These are phyloP conservation scores for Gastrophysa polygoni DNA, from an alignment of 2,888 invertebrate species.

Conservation along the genomic window DNA sequence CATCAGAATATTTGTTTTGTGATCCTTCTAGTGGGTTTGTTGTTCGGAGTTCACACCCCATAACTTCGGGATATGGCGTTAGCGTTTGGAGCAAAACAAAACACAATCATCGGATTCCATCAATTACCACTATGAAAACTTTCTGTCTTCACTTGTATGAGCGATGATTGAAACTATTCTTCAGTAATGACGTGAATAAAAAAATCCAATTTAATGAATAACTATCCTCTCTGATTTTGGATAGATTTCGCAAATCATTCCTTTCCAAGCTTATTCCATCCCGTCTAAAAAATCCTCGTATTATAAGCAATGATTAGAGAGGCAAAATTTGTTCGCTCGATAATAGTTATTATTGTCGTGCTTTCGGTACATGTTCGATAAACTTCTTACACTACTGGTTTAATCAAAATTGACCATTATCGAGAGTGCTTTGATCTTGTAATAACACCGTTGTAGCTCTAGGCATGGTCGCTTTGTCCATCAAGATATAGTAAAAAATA, in stretches of 20 bases:
- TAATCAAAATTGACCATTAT: not conserved
- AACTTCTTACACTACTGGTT: not conserved
- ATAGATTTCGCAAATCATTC: not conserved
- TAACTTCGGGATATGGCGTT: too few relatives aligned
- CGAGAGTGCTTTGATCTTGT: not conserved
- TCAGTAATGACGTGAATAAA: not conserved
- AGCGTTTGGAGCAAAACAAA: too few relatives aligned
- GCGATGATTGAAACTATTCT: too few relatives aligned
- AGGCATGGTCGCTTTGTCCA: conserved; percentile 23
- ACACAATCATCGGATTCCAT: too few relatives aligned
- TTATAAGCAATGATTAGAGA: not conserved
- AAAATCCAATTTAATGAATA: too few relatives aligned
- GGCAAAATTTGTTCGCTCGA: not conserved
- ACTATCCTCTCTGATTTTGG: too few relatives aligned
- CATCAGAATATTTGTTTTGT: too few relatives aligned
- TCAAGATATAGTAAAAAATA: too few relatives aligned
- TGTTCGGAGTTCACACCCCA: too few relatives aligned
- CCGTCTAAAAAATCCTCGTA: not conserved
- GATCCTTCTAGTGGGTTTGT: too few relatives aligned
- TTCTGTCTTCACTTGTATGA: too few relatives aligned
- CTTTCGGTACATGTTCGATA: not conserved
- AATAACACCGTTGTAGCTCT: conserved; percentile 21
- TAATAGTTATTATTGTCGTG: not conserved
- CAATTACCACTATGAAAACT: too few relatives aligned
- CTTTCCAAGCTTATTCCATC: not conserved